Evolutionary conservation across 1,140 invertebrate genomes (phyloP).

Genomic region (Neodiprion fabricii): DNA sequence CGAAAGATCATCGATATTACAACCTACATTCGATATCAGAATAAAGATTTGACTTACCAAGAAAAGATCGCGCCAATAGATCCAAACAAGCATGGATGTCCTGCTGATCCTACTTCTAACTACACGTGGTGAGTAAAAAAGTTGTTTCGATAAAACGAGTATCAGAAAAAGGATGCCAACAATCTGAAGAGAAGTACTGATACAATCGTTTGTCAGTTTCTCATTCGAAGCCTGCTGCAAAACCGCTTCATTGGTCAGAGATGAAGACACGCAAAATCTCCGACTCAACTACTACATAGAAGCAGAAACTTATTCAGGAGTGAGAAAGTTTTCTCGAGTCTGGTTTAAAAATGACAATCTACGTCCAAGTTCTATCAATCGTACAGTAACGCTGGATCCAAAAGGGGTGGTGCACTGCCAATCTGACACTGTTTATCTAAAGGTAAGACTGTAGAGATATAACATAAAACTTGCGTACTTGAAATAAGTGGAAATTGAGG

Average conservation of each 20-base stretch:
- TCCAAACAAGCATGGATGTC: conserved; percentile 76
- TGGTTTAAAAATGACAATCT: conserved; percentile 69
- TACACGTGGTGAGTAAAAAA: conserved; percentile 72
- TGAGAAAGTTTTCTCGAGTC: conserved; percentile 83
- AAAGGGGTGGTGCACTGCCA: conserved; percentile 69
- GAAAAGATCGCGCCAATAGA: conserved; percentile 80
- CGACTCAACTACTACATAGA: conserved; percentile 79
- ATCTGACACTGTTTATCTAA: conserved; percentile 79
- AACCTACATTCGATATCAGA: conserved; percentile 60
- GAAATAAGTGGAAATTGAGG: not conserved
- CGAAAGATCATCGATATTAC: conserved; percentile 86
- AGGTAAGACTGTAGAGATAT: conserved; percentile 56
- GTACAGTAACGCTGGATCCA: conserved; percentile 64
- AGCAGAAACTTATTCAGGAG: conserved; percentile 79
- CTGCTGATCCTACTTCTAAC: conserved; percentile 68
- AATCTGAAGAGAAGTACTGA: conserved; percentile 16
- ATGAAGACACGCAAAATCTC: conserved; percentile 61
- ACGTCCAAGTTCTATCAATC: conserved; percentile 65
- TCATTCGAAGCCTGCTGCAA: conserved; percentile 87
- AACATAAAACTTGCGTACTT: not conserved
- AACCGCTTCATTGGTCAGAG: conserved; percentile 71
- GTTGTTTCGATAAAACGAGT: conserved; percentile 21
- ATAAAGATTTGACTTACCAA: conserved; percentile 44
- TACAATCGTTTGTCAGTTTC: conserved; percentile 66
- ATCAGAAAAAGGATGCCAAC: not conserved